Evolutionary conservation across 37 sponge, comb jelly and placozoan genomes (phyloP).

Genomic region (Dysidea cf. avara): DNA sequence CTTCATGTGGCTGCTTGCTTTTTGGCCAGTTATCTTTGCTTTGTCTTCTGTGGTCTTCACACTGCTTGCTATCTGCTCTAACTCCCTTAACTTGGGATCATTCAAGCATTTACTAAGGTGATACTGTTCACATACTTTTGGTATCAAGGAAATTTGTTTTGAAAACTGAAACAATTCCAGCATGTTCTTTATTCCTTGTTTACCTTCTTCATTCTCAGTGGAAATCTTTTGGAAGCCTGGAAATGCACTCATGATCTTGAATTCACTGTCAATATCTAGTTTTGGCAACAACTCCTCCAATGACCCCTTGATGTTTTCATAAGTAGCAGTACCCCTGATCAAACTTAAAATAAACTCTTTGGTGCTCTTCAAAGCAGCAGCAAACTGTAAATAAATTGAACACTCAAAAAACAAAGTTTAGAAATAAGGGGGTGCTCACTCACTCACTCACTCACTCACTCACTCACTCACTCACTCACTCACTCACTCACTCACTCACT

Average conservation of each 20-base stretch:
- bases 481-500: too few species aligned
- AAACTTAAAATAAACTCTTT: constrained; percentile 34
- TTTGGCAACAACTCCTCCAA: constrained; percentile 17
- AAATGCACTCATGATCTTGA: constrained; percentile 28
- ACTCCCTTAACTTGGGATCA: constrained; percentile 48
- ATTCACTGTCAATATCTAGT: constrained; percentile 53
- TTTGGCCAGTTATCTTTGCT: constrained; percentile 43
- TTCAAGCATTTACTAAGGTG: constrained; percentile 31
- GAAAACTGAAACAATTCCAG: too few species aligned
- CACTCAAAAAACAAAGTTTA: too few species aligned
- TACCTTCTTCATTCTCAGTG: too few species aligned
- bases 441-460: too few species aligned
- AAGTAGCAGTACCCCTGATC: constrained; percentile 56
- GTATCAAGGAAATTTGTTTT: constrained; percentile 47
- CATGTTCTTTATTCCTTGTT: too few species aligned
- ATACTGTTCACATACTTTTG: constrained; percentile 66
- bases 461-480: too few species aligned
- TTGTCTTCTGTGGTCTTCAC: constrained; percentile 51
- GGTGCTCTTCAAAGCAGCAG: constrained; percentile 34
- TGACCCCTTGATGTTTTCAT: constrained; percentile 41
- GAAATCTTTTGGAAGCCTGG: constrained; percentile 8
- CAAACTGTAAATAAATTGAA: too few species aligned
- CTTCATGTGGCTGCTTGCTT: constrained; percentile 29
- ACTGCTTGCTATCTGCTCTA: constrained; percentile 14
- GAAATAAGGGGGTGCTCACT: too few species aligned